A percentile compares a stretch with the other conserved stretches of the same genome.
These are phyloP conservation scores for Subanguina moxae DNA, from an alignment of 1,140 invertebrate genomes.

Conservation along the genomic window DNA sequence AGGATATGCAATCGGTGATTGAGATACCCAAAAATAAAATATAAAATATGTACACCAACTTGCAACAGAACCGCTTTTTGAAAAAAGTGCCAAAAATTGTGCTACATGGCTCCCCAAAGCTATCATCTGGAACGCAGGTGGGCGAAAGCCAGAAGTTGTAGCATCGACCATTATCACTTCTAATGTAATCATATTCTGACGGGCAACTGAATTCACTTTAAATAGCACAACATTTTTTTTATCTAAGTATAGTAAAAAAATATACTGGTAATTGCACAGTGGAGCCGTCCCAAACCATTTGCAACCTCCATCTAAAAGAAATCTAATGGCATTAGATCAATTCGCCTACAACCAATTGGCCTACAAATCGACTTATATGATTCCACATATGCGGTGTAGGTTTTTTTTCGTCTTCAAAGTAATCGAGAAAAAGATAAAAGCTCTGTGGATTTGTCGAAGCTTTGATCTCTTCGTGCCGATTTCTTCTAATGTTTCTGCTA, in stretches of 20 bases:
- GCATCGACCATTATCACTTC: conserved; percentile 46
- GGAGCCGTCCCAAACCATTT: conserved; percentile 50
- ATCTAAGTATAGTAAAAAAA: not conserved
- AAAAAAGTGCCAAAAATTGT: conserved; percentile 45
- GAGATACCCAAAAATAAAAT: not conserved
- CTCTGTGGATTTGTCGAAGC: too few species aligned
- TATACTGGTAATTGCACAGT: conserved; percentile 42
- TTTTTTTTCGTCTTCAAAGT: too few species aligned
- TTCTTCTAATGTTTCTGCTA: too few species aligned
- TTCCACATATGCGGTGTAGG: conserved; percentile 45
- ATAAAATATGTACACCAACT: too few species aligned
- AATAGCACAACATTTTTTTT: not conserved
- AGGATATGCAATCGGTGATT: not conserved
- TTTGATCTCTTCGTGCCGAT: too few species aligned
- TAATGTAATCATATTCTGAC: conserved; percentile 48
- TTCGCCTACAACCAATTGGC: not conserved
- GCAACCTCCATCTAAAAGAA: too few species aligned
- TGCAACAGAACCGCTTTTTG: conserved; percentile 52
- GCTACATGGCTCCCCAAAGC: conserved; percentile 50
- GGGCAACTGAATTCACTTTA: conserved; percentile 25
- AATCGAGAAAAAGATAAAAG: too few species aligned
- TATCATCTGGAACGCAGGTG: conserved; percentile 41
- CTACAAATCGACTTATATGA: conserved; percentile 30
- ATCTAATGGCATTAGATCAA: not conserved
- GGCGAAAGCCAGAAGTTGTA: conserved; percentile 43